Conservation (phyloP, 2,113 vertebrate species). For the Merops nubicus region DNA sequence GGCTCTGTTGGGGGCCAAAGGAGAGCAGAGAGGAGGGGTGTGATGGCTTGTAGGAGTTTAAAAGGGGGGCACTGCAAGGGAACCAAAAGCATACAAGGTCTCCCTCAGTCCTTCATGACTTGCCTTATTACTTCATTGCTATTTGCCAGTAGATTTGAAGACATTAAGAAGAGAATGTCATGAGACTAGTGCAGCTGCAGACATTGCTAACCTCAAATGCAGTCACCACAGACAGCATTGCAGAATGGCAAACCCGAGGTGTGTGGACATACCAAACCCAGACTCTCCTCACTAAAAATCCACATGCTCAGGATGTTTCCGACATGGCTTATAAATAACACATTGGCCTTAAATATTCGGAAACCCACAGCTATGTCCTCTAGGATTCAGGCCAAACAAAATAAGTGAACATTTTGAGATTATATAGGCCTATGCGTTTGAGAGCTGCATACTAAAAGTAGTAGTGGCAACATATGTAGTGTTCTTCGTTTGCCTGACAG, state of each 20-base stretch:
- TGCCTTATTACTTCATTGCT: background rate
- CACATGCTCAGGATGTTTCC: conserved; percentile 48
- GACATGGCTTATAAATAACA: conserved; percentile 60
- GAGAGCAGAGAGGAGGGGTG: background rate
- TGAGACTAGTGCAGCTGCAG: background rate
- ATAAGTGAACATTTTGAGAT: background rate
- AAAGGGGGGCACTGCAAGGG: background rate
- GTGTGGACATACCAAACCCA: background rate
- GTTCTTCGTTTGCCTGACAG: background rate
- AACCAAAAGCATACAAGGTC: background rate
- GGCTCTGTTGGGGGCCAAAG: background rate
- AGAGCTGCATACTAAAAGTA: background rate
- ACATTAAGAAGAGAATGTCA: background rate
- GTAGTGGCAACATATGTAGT: background rate
- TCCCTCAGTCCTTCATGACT: background rate
- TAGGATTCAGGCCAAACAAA: conserved; percentile 53
- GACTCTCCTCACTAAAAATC: conserved; percentile 39
- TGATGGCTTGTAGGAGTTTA: background rate
- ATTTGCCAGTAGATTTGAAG: background rate
- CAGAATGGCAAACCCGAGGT: background rate
- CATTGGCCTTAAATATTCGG: conserved; percentile 60
- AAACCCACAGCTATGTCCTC: conserved; percentile 63
- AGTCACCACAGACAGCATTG: background rate
- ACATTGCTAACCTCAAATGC: background rate
- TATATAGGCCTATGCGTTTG: background rate